A percentile compares a stretch with the other conserved stretches of the same genome.
Evolutionary conservation across 2,888 invertebrate genomes (phyloP).

Genomic region (Calameuta idolon): DNA sequence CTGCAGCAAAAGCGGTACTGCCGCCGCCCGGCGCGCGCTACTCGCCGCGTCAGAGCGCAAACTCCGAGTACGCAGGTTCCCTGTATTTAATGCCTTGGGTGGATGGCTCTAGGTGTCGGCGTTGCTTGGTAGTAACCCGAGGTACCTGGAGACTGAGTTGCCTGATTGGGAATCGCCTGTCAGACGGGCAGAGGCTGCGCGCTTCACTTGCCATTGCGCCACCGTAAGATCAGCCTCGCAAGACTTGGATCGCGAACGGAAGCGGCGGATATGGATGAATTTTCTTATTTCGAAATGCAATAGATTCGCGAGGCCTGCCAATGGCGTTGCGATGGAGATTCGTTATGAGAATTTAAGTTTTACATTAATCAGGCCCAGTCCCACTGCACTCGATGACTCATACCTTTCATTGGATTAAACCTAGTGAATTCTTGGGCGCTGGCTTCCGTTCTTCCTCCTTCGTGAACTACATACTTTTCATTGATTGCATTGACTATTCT

Average conservation of each 20-base stretch:
- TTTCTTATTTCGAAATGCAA: not conserved
- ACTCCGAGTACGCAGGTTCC: conserved; percentile 30
- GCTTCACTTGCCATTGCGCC: not conserved
- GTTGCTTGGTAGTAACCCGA: conserved; percentile 12
- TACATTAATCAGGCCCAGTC: not conserved
- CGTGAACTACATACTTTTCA: not conserved
- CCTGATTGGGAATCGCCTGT: not conserved
- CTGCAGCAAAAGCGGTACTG: conserved; percentile 53
- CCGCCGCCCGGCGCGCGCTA: conserved; percentile 58
- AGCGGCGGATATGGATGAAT: not conserved
- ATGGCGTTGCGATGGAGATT: not conserved
- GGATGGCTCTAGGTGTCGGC: not conserved
- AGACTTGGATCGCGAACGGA: not conserved
- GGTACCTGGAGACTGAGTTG: conserved; percentile 14
- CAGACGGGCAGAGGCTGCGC: not conserved
- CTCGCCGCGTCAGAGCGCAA: conserved; percentile 43
- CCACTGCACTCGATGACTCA: not conserved
- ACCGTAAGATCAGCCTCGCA: not conserved
- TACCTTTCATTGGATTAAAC: not conserved
- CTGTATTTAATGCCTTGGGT: not conserved
- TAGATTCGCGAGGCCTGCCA: not conserved
- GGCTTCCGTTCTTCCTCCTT: not conserved
- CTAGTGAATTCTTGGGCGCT: not conserved
- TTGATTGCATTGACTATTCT: not conserved
- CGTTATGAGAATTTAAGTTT: not conserved